phyloP scores from a whole-genome alignment of 2,888 invertebrate genomes.

The Cyaniris semiargus region DNA sequence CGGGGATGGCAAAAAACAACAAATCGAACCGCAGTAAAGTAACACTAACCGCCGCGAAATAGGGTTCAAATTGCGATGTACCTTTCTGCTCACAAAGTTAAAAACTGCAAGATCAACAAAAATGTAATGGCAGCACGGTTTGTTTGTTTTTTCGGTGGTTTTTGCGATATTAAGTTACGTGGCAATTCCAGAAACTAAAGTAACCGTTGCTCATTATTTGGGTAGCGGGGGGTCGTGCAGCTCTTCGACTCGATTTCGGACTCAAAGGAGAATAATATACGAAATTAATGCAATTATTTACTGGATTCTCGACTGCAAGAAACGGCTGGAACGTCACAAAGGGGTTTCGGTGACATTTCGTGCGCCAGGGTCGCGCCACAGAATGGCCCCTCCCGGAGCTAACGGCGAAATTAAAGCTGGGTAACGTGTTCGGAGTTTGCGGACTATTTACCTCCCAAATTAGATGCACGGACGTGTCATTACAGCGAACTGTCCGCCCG shows the following conservation, averaged over 20 bases:
- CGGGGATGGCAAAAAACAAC: conserved; percentile 25
- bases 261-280: conserved; percentile 7
- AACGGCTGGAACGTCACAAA: neutral
- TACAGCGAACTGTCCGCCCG: neutral
- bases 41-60: neutral
- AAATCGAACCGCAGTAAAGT: conserved; percentile 1
- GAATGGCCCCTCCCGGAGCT: neutral
- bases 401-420: conserved; percentile 4
- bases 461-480: conserved; percentile 1
- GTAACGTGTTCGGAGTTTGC: conserved; percentile 9
- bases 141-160: conserved; percentile 24
- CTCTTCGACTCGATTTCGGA: neutral
- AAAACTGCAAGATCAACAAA: conserved; percentile 32
- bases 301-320: conserved; percentile 14
- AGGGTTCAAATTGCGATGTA: neutral
- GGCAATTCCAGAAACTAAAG: conserved; percentile 4
- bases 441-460: conserved; percentile 6
- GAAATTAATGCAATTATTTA: conserved; percentile 11
- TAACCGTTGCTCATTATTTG: neutral
- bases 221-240: neutral
- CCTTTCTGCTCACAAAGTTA: conserved; percentile 15
- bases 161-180: conserved; percentile 27
- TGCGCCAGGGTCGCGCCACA: neutral
- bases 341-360: conserved; percentile 6
- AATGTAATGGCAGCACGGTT: conserved; percentile 29